These are phyloP conservation scores for Mamestra brassicae DNA, from an alignment of 2,888 invertebrate genomes.

Conservation along the genomic window DNA sequence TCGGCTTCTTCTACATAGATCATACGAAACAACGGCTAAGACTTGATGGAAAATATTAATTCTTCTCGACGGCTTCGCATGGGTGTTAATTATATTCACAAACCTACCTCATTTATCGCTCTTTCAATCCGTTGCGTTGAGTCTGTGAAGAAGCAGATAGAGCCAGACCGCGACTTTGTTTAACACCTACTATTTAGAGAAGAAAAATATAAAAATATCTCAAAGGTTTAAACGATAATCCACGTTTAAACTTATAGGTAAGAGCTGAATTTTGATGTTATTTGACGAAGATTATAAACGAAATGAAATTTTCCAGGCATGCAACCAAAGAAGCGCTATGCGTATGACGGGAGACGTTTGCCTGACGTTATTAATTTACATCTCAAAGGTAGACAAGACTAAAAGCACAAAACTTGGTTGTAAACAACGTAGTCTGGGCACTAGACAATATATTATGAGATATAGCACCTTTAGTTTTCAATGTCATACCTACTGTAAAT, in stretches of 20 bases:
- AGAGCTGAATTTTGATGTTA: not conserved
- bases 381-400: slow-evolving; percentile 84
- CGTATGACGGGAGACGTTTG: slow-evolving; percentile 86
- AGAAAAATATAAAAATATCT: not conserved
- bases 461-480: slow-evolving; percentile 4
- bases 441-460: slow-evolving; percentile 29
- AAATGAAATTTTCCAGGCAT: slow-evolving; percentile 77
- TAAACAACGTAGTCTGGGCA: slow-evolving; percentile 52
- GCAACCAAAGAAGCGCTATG: slow-evolving; percentile 81
- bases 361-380: slow-evolving; percentile 87
- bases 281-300: not conserved
- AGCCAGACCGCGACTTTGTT: too few relatives aligned
- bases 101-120: too few relatives aligned
- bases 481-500: slow-evolving; percentile 47
- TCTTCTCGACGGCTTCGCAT: too few relatives aligned
- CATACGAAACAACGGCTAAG: too few relatives aligned
- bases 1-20: too few relatives aligned
- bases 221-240: not conserved
- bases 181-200: not conserved
- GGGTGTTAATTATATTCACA: too few relatives aligned
- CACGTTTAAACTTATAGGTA: not conserved
- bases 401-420: slow-evolving; percentile 26
- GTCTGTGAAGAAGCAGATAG: too few relatives aligned
- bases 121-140: too few relatives aligned
- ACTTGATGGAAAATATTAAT: too few relatives aligned